A percentile compares a stretch with the other conserved stretches of the same genome.
phyloP scores from a whole-genome alignment of 53 echinoderm and acorn worm species.

The Paracentrotus lividus region DNA sequence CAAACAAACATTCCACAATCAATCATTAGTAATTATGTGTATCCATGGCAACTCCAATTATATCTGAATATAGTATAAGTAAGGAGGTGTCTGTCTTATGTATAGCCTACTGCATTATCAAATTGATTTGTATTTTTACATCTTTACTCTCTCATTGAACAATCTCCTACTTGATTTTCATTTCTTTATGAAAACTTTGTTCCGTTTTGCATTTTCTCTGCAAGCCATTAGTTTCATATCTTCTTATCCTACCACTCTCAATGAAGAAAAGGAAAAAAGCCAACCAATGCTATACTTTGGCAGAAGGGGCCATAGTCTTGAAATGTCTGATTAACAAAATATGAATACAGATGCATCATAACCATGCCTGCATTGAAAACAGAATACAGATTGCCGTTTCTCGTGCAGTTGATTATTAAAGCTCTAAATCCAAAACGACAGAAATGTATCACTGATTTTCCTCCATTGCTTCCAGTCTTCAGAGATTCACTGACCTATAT shows the following conservation, averaged over 20 bases:
- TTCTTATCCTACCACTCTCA: too few species aligned
- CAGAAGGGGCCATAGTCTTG: too few species aligned
- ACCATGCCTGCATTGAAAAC: not conserved
- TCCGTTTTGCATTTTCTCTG: too few species aligned
- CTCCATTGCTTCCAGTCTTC: not conserved
- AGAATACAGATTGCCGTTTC: not conserved
- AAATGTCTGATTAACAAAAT: too few species aligned
- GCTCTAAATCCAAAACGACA: slow-evolving; percentile 43
- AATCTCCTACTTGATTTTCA: not conserved
- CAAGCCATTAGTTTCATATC: too few species aligned
- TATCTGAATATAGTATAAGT: not conserved
- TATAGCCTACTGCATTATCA: not conserved
- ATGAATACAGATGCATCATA: not conserved
- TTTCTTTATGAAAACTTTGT: not conserved
- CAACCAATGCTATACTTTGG: too few species aligned
- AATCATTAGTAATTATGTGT: not conserved
- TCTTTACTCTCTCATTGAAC: not conserved
- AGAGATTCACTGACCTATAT: slow-evolving; percentile 50
- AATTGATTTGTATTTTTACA: not conserved
- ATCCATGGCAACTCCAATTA: not conserved
- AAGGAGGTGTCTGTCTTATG: not conserved
- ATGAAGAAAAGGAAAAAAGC: too few species aligned
- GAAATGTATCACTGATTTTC: slow-evolving; percentile 31
- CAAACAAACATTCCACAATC: slow-evolving; percentile 16
- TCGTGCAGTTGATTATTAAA: not conserved